phyloP scores from a whole-genome alignment of 1,140 invertebrate species.

The Philotrypesis tridentata region DNA sequence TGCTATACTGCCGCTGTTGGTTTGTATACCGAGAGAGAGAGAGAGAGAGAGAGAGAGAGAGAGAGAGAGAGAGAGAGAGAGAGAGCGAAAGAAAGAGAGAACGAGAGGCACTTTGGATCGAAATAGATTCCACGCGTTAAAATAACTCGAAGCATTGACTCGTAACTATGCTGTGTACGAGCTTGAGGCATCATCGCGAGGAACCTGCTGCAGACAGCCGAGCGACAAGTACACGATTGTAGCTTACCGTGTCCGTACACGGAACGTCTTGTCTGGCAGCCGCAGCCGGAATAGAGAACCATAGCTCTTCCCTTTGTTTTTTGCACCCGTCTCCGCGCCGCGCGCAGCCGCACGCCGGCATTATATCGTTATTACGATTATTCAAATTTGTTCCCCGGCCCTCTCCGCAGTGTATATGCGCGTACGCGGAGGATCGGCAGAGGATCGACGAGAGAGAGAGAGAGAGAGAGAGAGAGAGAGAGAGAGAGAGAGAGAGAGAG shows the following conservation, averaged over 20 bases:
- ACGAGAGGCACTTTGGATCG: no score
- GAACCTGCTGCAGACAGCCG: slow-evolving; percentile 21
- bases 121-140: no score
- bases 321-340: slow-evolving; percentile 46
- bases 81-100: no score
- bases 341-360: slow-evolving; percentile 36
- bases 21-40: no score
- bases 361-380: slow-evolving; percentile 70
- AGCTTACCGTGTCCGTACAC: background rate
- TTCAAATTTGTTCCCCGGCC: slow-evolving; percentile 63
- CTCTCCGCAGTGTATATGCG: slow-evolving; percentile 51
- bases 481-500: slow-evolving; percentile 49
- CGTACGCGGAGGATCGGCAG: slow-evolving; percentile 49
- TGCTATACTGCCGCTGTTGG: no score
- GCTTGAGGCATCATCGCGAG: background rate
- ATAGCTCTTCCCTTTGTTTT: slow-evolving; percentile 48
- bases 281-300: no score
- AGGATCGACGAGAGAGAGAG: slow-evolving; percentile 49
- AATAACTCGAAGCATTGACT: no score
- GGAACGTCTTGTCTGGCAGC: no score
- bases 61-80: no score
- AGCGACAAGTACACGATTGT: slow-evolving; percentile 24
- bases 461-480: slow-evolving; percentile 42
- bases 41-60: no score
- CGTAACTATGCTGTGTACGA: no score